phyloP scores from a whole-genome alignment of 2,113 vertebrate genomes.

The Antechinus flavipes region DNA sequence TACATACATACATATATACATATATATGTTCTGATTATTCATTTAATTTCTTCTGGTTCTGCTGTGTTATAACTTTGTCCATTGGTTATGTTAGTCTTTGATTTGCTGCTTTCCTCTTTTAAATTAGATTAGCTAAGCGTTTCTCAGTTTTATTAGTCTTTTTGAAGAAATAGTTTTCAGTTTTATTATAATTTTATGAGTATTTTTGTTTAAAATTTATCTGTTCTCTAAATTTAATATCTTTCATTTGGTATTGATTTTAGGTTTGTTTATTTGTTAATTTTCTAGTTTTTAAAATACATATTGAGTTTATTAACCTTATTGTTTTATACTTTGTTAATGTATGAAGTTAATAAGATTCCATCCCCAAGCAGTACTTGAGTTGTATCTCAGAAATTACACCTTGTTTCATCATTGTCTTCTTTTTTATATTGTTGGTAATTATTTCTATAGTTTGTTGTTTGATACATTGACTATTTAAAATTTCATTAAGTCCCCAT shows the following conservation, averaged over 20 bases:
- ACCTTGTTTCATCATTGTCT: too few relatives aligned
- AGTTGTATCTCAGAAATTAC: not conserved
- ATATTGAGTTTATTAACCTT: not conserved
- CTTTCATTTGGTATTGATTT: not conserved
- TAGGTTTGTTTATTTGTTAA: not conserved
- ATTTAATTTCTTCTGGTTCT: not conserved
- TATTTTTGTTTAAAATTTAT: not conserved
- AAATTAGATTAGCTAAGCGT: not conserved
- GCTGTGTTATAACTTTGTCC: not conserved
- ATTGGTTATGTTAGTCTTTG: not conserved
- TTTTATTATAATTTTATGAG: not conserved
- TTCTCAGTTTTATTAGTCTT: not conserved
- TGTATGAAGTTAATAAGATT: not conserved
- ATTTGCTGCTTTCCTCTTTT: not conserved
- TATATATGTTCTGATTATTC: not conserved
- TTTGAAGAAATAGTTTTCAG: not conserved
- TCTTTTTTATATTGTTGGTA: too few relatives aligned
- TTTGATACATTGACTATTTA: too few relatives aligned
- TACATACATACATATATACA: not conserved
- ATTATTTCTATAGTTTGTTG: too few relatives aligned
- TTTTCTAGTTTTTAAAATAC: not conserved
- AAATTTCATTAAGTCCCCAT: too few relatives aligned
- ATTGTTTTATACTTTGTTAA: too few relatives aligned
- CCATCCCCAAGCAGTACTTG: not conserved
- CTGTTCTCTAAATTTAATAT: not conserved